Evolutionary conservation across 2,888 invertebrate species (phyloP).

Genomic region (Andrena dorsata): DNA sequence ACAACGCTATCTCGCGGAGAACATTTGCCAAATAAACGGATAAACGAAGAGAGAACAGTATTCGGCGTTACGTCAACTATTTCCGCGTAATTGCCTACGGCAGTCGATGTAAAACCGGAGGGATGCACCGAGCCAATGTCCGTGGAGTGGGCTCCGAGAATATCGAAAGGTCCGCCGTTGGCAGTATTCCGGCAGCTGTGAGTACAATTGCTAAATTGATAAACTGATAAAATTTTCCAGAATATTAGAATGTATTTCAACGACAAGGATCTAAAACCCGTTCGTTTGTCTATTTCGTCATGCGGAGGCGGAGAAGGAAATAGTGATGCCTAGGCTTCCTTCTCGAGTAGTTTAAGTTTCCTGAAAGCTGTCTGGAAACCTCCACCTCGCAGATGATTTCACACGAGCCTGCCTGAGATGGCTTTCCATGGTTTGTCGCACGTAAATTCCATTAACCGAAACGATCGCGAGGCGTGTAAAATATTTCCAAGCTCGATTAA

Average conservation of each 20-base stretch:
- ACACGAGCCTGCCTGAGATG: constrained; percentile 55
- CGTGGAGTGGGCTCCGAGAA: not conserved
- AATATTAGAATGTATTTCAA: not conserved
- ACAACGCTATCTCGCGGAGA: constrained; percentile 60
- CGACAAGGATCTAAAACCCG: not conserved
- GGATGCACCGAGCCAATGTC: not conserved
- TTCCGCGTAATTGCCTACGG: not conserved
- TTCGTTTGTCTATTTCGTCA: not conserved
- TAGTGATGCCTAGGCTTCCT: constrained; percentile 5
- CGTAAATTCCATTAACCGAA: not conserved
- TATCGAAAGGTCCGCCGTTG: not conserved
- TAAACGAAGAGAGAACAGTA: constrained; percentile 7
- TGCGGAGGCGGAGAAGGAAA: constrained; percentile 15
- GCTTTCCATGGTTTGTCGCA: not conserved
- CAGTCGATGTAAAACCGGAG: not conserved
- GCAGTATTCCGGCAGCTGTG: constrained; percentile 12
- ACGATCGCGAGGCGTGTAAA: not conserved
- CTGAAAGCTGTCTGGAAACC: not conserved
- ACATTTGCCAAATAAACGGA: constrained; percentile 34
- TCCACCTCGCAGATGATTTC: constrained; percentile 62
- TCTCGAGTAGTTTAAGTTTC: not conserved
- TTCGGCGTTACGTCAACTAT: constrained; percentile 13
- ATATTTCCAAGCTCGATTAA: not conserved
- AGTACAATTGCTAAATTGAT: constrained; percentile 25
- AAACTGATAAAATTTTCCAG: not conserved